Percentiles rank a stretch among this genome's conserved stretches.
Evolutionary conservation across 2,113 vertebrate species (phyloP).

Genomic region (Oreochromis spilurus): DNA sequence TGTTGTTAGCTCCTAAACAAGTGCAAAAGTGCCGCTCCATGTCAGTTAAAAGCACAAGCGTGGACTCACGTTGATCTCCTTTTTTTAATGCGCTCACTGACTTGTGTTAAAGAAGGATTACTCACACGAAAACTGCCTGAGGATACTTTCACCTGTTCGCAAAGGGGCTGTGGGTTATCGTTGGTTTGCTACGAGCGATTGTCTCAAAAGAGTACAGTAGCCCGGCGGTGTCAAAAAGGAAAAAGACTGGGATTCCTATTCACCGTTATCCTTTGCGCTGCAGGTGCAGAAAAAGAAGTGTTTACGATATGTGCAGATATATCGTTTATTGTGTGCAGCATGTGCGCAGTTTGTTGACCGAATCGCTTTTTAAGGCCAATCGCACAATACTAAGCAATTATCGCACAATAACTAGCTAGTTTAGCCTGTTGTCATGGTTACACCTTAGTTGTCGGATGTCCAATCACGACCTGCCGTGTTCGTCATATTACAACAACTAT

Average conservation of each 20-base stretch:
- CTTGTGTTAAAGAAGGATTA: neutral
- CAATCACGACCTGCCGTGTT: neutral
- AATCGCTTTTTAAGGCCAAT: neutral
- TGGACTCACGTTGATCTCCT: neutral
- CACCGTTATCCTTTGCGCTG: neutral
- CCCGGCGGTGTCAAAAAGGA: constrained; percentile 28
- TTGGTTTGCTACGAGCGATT: constrained; percentile 6
- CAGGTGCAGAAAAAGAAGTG: neutral
- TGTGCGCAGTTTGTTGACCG: neutral
- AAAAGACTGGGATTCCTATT: neutral
- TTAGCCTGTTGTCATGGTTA: neutral
- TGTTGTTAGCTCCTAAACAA: constrained; percentile 33
- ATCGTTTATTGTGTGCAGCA: neutral
- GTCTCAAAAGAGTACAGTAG: constrained; percentile 34
- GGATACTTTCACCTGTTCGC: constrained; percentile 53
- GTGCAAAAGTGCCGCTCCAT: constrained; percentile 10
- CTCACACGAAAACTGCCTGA: constrained; percentile 1
- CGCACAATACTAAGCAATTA: neutral
- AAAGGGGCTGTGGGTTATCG: neutral
- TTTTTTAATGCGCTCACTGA: neutral
- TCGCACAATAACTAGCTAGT: neutral
- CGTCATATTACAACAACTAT: neutral
- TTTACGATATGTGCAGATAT: neutral
- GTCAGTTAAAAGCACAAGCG: neutral
- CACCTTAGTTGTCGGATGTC: neutral